Evolutionary conservation across 37 sponge, comb jelly and placozoan species (phyloP), one percentile per base, ranked within the genome.

Genomic region (Cliona cf. orientalis): DNA sequence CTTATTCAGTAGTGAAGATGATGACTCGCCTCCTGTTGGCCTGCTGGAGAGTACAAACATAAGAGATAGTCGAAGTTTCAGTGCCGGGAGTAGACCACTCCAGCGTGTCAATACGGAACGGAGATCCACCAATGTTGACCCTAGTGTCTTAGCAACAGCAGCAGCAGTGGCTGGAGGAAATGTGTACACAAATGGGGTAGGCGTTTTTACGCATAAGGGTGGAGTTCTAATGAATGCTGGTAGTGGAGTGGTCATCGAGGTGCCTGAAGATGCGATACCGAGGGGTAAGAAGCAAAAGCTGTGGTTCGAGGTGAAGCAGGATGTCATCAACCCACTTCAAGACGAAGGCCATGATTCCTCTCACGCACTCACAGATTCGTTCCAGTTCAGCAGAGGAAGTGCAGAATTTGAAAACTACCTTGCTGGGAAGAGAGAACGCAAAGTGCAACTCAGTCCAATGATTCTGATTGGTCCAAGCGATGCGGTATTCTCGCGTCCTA

Each of bases 281-380:
- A 75, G 45, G 22, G 86, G 82, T 19, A 76, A 46, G 26, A 70
- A 33, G 19, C 91, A 91, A 61, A 82, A 72, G 74, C 19, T 91
- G 14, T 91, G 91, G 91, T 91, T 91, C 66, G 91, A 80, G 3
- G 87, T 81, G 12, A 39, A 66, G 55, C 79, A 91, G 49, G 74
- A 39, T 59, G 55, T 81, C 1, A 57, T 76, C 22, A 59, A 76
- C 29, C 84, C 75, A 35, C 4, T 1, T 4, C 65, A 63, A 60
- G 65, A 72, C 5, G 31, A 67, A n/a, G n/a, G n/a, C n/a, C n/a
- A n/a, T n/a, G n/a, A n/a, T n/a, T n/a, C n/a, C n/a, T n/a, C 5
- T 19, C 7, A 43, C 46, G 3, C 32, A 21, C 59, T 39, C 41
- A 41, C 34, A 29, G 62, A 59, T 37, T 64, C 78, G 28, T 33